Evolutionary conservation across 30 jellyfish, hydroid and myxozoan species (phyloP).

Genomic region (Morbakka virulenta): DNA sequence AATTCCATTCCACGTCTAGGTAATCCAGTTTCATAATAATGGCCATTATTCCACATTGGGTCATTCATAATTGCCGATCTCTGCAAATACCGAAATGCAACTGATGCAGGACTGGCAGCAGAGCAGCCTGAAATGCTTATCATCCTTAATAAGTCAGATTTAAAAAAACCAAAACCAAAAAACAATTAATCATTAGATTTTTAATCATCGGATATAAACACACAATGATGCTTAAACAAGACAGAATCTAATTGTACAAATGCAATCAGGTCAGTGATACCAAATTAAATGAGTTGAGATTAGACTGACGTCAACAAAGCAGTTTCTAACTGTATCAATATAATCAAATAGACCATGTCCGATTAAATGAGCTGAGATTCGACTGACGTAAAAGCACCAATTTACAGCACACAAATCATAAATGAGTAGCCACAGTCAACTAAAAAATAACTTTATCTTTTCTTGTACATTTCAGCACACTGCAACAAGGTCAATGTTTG

Average conservation of each 20-base stretch:
- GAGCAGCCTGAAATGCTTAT: constrained; percentile 84
- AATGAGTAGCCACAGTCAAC: no score
- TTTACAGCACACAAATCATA: no score
- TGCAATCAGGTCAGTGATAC: no score
- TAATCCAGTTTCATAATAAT: constrained; percentile 59
- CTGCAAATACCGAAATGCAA: constrained; percentile 87
- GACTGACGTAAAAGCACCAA: no score
- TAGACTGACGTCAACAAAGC: no score
- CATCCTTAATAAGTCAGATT: constrained; percentile 42
- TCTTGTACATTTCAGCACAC: no score
- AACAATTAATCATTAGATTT: not conserved
- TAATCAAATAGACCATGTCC: no score
- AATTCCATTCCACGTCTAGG: constrained; percentile 81
- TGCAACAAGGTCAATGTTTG: no score
- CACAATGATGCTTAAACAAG: not conserved
- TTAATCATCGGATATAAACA: not conserved
- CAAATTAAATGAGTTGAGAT: no score
- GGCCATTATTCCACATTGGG: constrained; percentile 84
- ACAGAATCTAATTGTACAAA: not conserved
- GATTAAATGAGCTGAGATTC: no score
- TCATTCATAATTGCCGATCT: constrained; percentile 83
- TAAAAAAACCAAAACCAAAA: not conserved
- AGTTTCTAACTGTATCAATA: no score
- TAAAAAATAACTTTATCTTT: no score
- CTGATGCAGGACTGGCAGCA: constrained; percentile 74